Evolutionary conservation across 2,113 vertebrate genomes (phyloP).

Genomic region (Galbula dea): DNA sequence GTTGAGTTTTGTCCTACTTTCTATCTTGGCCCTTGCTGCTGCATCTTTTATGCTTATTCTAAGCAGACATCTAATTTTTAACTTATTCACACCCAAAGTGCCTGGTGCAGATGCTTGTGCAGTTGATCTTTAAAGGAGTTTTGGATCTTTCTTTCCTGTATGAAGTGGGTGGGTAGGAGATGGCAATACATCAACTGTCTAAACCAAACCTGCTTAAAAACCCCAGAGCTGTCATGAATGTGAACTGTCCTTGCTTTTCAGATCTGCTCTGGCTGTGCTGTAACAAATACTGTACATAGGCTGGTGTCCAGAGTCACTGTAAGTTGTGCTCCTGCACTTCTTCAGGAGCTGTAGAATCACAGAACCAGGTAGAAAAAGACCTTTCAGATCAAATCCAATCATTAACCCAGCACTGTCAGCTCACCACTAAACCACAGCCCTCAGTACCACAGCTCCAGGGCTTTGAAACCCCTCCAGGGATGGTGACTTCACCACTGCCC

Average conservation of each 20-base stretch:
- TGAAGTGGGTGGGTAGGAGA: background rate
- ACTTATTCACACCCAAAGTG: background rate
- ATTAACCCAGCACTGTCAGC: too few species aligned
- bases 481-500: too few species aligned
- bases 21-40: background rate
- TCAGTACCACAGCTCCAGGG: too few species aligned
- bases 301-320: background rate
- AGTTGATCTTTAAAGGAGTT: background rate
- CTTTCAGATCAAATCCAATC: too few species aligned
- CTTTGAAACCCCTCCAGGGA: too few species aligned
- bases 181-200: background rate
- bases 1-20: background rate
- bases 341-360: background rate
- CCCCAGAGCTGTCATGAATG: background rate
- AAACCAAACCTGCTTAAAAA: background rate
- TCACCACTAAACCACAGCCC: too few species aligned
- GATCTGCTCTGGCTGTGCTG: background rate
- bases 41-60: background rate
- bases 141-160: background rate
- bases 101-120: rapidly evolving
- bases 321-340: background rate
- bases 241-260: background rate
- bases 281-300: background rate
- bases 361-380: too few species aligned
- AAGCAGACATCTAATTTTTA: background rate